phyloP scores from a whole-genome alignment of 2,113 vertebrate species.

The Vireo altiloquus region DNA sequence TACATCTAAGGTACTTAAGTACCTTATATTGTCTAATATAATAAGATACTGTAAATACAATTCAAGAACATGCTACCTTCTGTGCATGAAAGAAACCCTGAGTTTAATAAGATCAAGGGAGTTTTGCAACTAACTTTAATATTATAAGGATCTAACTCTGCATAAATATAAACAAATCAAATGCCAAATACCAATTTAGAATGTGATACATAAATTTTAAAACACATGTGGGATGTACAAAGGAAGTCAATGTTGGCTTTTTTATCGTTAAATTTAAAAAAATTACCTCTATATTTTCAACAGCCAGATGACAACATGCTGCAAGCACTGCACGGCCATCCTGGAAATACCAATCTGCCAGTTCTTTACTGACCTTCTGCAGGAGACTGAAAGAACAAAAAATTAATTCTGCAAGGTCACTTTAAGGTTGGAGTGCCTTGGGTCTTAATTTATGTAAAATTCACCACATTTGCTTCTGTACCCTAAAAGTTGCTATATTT shows the following conservation, averaged over 20 bases:
- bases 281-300: constrained; percentile 88
- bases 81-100: not conserved
- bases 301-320: constrained; percentile 91
- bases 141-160: not conserved
- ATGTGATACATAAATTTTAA: not conserved
- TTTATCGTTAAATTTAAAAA: not conserved
- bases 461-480: not conserved
- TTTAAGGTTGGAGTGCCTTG: not conserved
- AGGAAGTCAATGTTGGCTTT: not conserved
- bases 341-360: constrained; percentile 95
- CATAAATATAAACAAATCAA: not conserved
- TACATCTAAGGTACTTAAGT: not conserved
- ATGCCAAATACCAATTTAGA: not conserved
- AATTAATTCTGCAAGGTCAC: not conserved
- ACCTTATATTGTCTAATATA: not conserved
- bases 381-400: constrained; percentile 77
- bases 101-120: not conserved
- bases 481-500: not conserved
- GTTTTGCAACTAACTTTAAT: not conserved
- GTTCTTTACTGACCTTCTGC: constrained; percentile 81
- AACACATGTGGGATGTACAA: not conserved
- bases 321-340: constrained; percentile 86
- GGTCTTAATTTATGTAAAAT: not conserved
- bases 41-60: not conserved
- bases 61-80: not conserved